Evolutionary conservation across 2,113 vertebrate genomes (phyloP).

Genomic region (Malurus melanocephalus): DNA sequence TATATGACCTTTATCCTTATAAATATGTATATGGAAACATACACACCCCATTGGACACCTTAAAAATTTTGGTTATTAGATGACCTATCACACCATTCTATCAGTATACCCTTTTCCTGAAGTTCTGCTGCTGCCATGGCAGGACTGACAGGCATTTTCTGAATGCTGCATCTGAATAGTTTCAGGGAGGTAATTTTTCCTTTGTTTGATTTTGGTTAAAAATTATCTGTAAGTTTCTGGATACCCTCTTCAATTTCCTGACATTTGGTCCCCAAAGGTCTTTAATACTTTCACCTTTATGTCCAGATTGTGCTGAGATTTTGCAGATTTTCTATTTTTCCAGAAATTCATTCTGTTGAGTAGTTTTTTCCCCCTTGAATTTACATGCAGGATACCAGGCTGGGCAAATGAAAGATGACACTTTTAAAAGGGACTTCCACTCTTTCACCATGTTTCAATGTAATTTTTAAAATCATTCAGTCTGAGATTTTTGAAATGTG

Average conservation of each 20-base stretch:
- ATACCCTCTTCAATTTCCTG: neutral
- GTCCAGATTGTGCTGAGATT: neutral
- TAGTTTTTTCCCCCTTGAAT: accelerated
- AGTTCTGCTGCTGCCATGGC: constrained; percentile 24
- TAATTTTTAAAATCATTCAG: neutral
- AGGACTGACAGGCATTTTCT: constrained; percentile 28
- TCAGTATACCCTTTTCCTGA: constrained; percentile 30
- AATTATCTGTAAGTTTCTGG: constrained; percentile 18
- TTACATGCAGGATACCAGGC: neutral
- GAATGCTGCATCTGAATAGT: neutral
- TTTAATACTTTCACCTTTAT: neutral
- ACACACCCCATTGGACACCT: neutral
- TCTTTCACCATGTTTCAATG: neutral
- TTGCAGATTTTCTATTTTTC: neutral
- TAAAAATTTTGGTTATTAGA: constrained; percentile 7
- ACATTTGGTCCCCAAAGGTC: neutral
- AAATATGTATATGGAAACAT: neutral
- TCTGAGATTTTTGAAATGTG: neutral
- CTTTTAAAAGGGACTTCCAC: neutral
- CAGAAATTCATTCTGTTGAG: neutral
- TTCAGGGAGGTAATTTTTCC: constrained; percentile 12
- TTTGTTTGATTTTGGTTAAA: constrained; percentile 43
- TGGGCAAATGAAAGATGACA: neutral
- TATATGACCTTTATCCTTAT: neutral
- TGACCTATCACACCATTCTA: constrained; percentile 11